Percentiles rank a stretch among this genome's conserved stretches.
These are phyloP conservation scores for Coryphaenoides rupestris DNA, from an alignment of 2,113 vertebrate genomes.

Conservation along the genomic window DNA sequence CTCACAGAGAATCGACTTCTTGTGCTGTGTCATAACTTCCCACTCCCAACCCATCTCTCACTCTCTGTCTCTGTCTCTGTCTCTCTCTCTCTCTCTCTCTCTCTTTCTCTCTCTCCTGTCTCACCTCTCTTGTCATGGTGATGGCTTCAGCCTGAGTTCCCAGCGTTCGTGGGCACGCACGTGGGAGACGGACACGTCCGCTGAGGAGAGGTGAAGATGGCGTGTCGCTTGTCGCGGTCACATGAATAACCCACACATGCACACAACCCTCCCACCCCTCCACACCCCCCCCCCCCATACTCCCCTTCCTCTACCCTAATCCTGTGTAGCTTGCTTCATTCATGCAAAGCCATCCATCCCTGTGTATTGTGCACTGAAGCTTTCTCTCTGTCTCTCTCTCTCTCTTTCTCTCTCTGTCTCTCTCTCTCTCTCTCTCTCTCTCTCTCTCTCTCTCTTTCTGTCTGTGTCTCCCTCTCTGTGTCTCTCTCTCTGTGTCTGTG, in stretches of 20 bases:
- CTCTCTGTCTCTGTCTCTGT: no score
- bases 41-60: no score
- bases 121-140: background rate
- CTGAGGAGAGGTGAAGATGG: slow-evolving; percentile 58
- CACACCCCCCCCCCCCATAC: background rate
- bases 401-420: background rate
- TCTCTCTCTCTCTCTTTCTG: background rate
- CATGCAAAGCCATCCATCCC: background rate
- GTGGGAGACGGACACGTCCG: slow-evolving; percentile 37
- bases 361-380: slow-evolving; percentile 54
- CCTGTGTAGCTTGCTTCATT: no score
- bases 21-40: no score
- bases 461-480: background rate
- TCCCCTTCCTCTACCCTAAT: no score
- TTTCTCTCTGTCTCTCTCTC: slow-evolving; percentile 35
- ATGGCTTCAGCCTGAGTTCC: slow-evolving; percentile 29
- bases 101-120: background rate
- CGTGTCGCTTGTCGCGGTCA: no score
- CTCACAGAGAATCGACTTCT: no score
- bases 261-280: slow-evolving; percentile 25
- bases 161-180: slow-evolving; percentile 38
- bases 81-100: no score
- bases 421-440: background rate
- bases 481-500: slow-evolving; percentile 35
- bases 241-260: slow-evolving; percentile 26